Evolutionary conservation across 2,888 invertebrate genomes (phyloP).

Genomic region (Eilema sororculum): DNA sequence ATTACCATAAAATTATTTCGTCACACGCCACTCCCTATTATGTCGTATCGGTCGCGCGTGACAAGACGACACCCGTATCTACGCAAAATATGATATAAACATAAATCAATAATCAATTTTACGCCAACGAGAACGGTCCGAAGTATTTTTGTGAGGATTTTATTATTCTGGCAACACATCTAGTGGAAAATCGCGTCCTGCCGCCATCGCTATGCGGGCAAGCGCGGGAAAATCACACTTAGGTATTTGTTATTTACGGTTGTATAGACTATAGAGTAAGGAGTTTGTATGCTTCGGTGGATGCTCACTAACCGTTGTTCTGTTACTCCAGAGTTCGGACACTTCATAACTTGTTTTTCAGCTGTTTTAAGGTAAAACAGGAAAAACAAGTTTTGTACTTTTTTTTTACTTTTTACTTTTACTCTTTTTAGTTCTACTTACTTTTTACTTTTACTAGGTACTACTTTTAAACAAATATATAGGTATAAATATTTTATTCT

Average conservation of each 20-base stretch:
- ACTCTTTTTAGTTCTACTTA: too few relatives aligned
- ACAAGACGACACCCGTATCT: conserved; percentile 50
- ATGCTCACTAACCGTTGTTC: conserved; percentile 48
- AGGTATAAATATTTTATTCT: too few relatives aligned
- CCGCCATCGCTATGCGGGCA: conserved; percentile 60
- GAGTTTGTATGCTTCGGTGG: conserved; percentile 52
- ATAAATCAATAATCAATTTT: conserved; percentile 86
- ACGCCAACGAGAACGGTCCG: conserved; percentile 73
- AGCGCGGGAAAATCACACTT: conserved; percentile 67
- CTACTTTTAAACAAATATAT: too few relatives aligned
- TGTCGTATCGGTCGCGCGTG: conserved; percentile 58
- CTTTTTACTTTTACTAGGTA: too few relatives aligned
- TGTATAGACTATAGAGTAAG: conserved; percentile 61
- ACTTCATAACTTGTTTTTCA: conserved; percentile 4
- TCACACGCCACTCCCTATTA: conserved; percentile 68
- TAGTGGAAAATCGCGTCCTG: conserved; percentile 79
- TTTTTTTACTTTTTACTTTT: too few relatives aligned
- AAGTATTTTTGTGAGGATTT: conserved; percentile 75
- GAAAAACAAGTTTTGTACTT: neutral
- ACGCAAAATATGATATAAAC: conserved; percentile 56
- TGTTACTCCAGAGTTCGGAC: conserved; percentile 32
- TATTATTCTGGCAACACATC: conserved; percentile 77
- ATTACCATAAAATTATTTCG: conserved; percentile 65
- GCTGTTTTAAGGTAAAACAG: neutral
- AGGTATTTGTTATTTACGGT: conserved; percentile 61